Base-by-base conservation (phyloP, 2,888 invertebrate genomes). In the Merodon equestris region DNA sequence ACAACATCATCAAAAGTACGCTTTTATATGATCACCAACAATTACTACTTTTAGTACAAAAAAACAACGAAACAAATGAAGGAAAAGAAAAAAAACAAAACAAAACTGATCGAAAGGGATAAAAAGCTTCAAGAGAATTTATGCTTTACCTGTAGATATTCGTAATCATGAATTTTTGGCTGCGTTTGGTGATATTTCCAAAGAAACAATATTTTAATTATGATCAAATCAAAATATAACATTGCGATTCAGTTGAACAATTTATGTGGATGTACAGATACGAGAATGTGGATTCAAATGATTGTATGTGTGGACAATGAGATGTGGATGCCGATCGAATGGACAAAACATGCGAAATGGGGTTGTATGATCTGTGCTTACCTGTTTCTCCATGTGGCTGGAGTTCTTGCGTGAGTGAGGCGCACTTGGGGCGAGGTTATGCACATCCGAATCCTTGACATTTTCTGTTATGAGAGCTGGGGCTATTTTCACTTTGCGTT, bases 341-440 rank as follows among this genome's bases (percentile, higher is more conserved):
- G 27, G 7, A 27, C n/a, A 36, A 36, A 36, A 36, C 7, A 36
- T 9, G 10, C 36, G 10, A 36, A 36, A n/a, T n/a, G n/a, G n/a
- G n/a, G n/a, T n/a, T 27, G 27, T 19, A 48, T 66, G 18, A 12
- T 9, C 13, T 1, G 36, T 72, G 82, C 86, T 89, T 89, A 96
- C 96, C 93, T 96, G 96, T 89, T 96, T 96, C 85, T 96, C 96
- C 89, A 96, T 94, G 76, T 94, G 91, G 17, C 85, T 84, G 1
- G 88, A 88, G 83, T 88, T 88, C 47, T 88, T 86, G 9, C 88
- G 86, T 1, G 87, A 88, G 45, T 83, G 82, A 10, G 86, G 82
- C 53, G 83, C 85, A 86, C 84, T 90, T 89, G 57, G 51, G 0
- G 84, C 84, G 19, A 86, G 71, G 10, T 81, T 83, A 51, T 85